Evolutionary conservation across 2,888 invertebrate genomes (phyloP), one percentile per base, ranked within the genome.

Genomic region (Slavum lentiscoides): DNA sequence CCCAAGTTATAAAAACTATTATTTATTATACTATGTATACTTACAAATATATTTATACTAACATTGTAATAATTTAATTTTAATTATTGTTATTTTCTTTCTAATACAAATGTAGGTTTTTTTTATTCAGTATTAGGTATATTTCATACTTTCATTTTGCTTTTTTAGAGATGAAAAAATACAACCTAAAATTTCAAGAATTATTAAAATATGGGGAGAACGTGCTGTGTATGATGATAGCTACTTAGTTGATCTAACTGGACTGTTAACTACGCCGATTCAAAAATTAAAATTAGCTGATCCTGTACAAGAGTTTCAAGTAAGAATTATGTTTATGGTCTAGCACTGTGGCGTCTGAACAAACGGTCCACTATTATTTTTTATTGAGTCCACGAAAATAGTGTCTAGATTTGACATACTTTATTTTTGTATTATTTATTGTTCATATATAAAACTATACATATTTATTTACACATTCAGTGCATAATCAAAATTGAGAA

Each of bases 151-250:
- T 68, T 68, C 23, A 30, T 74, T 64, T 64, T 37, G 21, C 6
- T 67, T 77, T 86, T 86, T 49, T 87, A 94, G 95, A 84, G 97
- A 97, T 87, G 94, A 95, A 83, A 93, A 93, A 86, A 95, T 97
- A 1, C 92, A 94, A 84, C 90, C 92, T 82, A 93, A 94, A 86
- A 93, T 97, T 76, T 88, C 93, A 76, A 89, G 97, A 82, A 96
- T 98, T 84, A 95, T 98, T 86, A 94, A 94, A 86, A 97, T 98
- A 84, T 98, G 98, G 98, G 94, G 95, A 86, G 95, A 98, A 86
- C 90, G 97, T 84, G 92, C 91, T 68, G 93, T 97, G 23, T 98
- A 96, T 86, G 94, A 93, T 86, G 93, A 94, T 85, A 94, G 94
- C 85, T 97, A 95, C 86, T 90, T 97, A 43, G 90, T 93, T 19